Base-by-base conservation (phyloP, 2,113 vertebrate species). In the Prionailurus viverrinus region DNA sequence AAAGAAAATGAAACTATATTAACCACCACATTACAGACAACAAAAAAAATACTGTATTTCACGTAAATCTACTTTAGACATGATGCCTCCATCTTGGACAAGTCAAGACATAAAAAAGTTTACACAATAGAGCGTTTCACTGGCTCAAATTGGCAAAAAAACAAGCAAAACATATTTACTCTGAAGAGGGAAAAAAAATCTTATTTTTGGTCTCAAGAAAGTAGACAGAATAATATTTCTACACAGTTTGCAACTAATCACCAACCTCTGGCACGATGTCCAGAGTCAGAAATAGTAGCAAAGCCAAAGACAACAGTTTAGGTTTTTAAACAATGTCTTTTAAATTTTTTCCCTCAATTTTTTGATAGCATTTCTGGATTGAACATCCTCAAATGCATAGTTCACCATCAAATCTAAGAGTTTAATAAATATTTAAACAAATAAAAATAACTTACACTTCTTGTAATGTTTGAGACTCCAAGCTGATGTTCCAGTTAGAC, bases 361-460 rank as follows among this genome's bases (percentile, higher is more conserved):
- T 83, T 63, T 41, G 4, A 95, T 9, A 88, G 51, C 7, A 66
- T 61, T 36, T 91, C 41, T 69, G 14, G 31, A 93, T 4, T 85
- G 29, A 89, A 94, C 48, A 95, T 39, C 3, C 65, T 74, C n/a
- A 78, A 87, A 85, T 73, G 93, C 58, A 63, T 45, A 93, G 82
- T 39, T 45, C 82, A 61, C 58, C 58, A 79, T 51, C 71, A 91
- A 66, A 71, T 96, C 63, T 74, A 92, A 69, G 2, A 97, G 81
- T 81, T 80, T 84, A 96, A 94, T 74, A 53, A 69, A 95, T 71
- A 61, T 61, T 87, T 87, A 95, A 97, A 97, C 94, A 95, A 79
- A 88, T 87, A 91, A 97, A 83, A 95, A 90, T 89, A 95, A 98
- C 99, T 99, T 98, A 99, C 99, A 99, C 99, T 99, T 99, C 99